Conservation (phyloP, 2,113 vertebrate genomes). For the Protobothrops mucrosquamatus region DNA sequence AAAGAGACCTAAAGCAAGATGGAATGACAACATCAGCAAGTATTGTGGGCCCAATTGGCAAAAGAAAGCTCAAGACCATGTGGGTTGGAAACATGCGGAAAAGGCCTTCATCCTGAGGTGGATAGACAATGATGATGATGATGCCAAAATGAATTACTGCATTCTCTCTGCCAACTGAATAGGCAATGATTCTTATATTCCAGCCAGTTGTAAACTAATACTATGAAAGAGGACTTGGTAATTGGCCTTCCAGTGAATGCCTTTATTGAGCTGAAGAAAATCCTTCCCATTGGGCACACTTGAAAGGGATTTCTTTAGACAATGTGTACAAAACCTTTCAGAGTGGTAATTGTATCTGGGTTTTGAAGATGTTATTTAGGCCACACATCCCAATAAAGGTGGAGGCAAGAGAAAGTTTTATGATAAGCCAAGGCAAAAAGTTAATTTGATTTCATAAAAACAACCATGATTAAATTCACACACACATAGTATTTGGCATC, state of each 20-base stretch:
- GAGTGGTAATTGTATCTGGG: background rate
- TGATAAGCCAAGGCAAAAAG: background rate
- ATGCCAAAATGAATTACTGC: too few species aligned
- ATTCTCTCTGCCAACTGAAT: background rate
- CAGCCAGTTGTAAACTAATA: background rate
- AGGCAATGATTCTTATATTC: background rate
- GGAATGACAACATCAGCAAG: too few species aligned
- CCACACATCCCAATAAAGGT: background rate
- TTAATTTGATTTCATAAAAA: background rate
- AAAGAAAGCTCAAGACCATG: too few species aligned
- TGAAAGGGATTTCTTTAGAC: background rate
- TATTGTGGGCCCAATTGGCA: too few species aligned
- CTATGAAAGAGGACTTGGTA: background rate
- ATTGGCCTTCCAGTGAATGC: background rate
- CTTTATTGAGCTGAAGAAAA: background rate
- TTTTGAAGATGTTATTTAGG: background rate
- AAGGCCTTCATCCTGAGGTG: too few species aligned
- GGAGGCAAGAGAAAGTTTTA: too few species aligned
- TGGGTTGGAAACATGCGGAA: too few species aligned
- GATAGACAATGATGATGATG: too few species aligned
- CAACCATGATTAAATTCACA: background rate
- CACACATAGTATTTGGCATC: background rate
- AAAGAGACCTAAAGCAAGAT: too few species aligned
- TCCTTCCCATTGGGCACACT: background rate
- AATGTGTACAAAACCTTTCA: background rate